Evolutionary conservation across 2,888 invertebrate genomes (phyloP).

Genomic region (Rhingia rostrata): DNA sequence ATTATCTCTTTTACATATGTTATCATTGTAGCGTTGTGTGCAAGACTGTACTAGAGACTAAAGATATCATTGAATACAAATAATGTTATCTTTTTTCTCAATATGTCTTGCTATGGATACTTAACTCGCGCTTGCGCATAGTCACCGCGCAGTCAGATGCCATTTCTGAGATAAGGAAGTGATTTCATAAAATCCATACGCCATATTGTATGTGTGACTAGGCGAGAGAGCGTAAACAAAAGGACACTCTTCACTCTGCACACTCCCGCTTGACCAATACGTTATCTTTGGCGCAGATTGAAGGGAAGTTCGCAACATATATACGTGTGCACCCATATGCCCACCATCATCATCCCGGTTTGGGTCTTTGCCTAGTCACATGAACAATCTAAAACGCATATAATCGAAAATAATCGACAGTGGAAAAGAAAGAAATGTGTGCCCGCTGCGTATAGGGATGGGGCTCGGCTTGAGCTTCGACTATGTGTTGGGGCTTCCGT

Average conservation of each 20-base stretch:
- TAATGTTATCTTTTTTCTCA: too few relatives aligned
- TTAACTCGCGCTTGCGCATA: constrained; percentile 33
- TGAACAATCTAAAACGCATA: constrained; percentile 73
- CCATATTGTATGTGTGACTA: constrained; percentile 58
- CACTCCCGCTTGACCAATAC: constrained; percentile 44
- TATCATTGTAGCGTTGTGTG: too few relatives aligned
- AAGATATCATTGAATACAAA: too few relatives aligned
- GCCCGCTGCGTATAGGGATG: constrained; percentile 49
- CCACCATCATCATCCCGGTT: constrained; percentile 6
- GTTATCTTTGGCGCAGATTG: constrained; percentile 70
- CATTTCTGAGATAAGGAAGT: constrained; percentile 74
- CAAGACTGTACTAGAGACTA: too few relatives aligned
- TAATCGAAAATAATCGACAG: constrained; percentile 73
- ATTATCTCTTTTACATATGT: too few relatives aligned
- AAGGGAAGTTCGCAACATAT: constrained; percentile 38
- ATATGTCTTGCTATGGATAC: too few relatives aligned
- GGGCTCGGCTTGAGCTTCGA: constrained; percentile 34
- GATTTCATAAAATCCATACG: constrained; percentile 74
- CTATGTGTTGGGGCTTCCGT: constrained; percentile 52
- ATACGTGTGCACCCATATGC: too few relatives aligned
- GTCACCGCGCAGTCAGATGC: constrained; percentile 66
- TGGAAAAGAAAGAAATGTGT: constrained; percentile 33
- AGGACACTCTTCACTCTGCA: constrained; percentile 33
- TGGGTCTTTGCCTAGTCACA: not conserved
- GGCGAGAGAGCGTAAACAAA: constrained; percentile 47